Base-by-base conservation (phyloP, 2,113 vertebrate genomes). In the Onychostoma macrolepis region DNA sequence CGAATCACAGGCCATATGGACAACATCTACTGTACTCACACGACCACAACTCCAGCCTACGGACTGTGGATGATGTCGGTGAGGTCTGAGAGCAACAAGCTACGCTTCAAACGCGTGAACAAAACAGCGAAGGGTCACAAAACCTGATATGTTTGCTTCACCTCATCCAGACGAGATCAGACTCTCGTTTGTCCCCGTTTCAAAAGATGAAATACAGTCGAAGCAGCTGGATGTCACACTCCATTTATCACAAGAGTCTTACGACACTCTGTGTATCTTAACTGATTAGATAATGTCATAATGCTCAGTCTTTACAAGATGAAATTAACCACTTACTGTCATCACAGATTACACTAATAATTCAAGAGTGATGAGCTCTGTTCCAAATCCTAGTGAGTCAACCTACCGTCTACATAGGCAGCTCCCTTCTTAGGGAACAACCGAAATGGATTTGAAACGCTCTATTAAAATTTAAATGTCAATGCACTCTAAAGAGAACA, bases 1-100 rank as follows among this genome's bases (percentile, higher is more conserved):
- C 78, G 28, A 90, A 24, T 84, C 87, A 88, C 86, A 88, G 89
- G 53, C 71, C 87, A 90, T 83, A 80, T 86, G 61, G 80, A 90
- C 86, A 84, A 90, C 88, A 89, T 84, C 84, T 33, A 90, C 79
- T 84, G 75, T 30, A 88, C 53, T 84, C 72, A 83, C 88, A 36
- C 69, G 65, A 38, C 41, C 58, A 69, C 79, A 45, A 84, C 56
- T 67, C 78, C 76, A 53, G 24, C 84, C 87, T 86, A 86, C 76
- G 75, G 50, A 86, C 81, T 38, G 86, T 72, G 63, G 72, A 87
- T 83, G 83, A 89, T 87, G 83, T 86, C 81, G 36, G 65, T 72
- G 83, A 81, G 85, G 81, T 87, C 82, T 76, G 83, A 86, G 74
- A 83, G 88, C 87, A 87, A 83, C 38, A 6, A 82, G 53, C 74